A percentile compares a stretch with the other conserved stretches of the same genome.
Evolutionary conservation across 2,888 invertebrate genomes (phyloP).

Genomic region (Tenthredo livida): DNA sequence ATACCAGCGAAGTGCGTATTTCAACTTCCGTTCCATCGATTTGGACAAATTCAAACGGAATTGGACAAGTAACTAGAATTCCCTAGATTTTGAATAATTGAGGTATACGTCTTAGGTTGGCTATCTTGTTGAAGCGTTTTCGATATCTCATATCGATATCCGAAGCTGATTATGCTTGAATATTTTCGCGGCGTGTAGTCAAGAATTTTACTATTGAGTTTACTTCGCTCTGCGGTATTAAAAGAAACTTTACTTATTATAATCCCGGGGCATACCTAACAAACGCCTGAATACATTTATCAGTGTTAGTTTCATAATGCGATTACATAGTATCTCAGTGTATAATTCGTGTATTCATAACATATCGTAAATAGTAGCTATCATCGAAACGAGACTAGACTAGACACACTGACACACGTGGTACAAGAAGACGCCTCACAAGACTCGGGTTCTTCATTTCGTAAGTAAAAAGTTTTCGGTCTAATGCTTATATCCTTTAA

Average conservation of each 20-base stretch:
- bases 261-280: not conserved
- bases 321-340: not conserved
- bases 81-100: not conserved
- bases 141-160: slow-evolving; percentile 25
- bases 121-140: not conserved
- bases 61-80: not conserved
- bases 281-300: not conserved
- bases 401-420: not conserved
- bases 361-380: not conserved
- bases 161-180: not conserved
- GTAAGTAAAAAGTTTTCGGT: not conserved
- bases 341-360: not conserved
- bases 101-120: not conserved
- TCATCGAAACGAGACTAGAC: not conserved
- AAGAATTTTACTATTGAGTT: not conserved
- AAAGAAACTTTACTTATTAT: not conserved
- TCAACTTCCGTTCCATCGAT: not conserved
- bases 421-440: not conserved
- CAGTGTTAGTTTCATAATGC: not conserved
- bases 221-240: not conserved
- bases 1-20: not conserved
- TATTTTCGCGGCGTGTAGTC: slow-evolving; percentile 49
- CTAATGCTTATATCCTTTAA: not conserved
- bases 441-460: not conserved
- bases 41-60: not conserved